Conservation (phyloP, 2,888 invertebrate genomes). For the Timema podura region DNA sequence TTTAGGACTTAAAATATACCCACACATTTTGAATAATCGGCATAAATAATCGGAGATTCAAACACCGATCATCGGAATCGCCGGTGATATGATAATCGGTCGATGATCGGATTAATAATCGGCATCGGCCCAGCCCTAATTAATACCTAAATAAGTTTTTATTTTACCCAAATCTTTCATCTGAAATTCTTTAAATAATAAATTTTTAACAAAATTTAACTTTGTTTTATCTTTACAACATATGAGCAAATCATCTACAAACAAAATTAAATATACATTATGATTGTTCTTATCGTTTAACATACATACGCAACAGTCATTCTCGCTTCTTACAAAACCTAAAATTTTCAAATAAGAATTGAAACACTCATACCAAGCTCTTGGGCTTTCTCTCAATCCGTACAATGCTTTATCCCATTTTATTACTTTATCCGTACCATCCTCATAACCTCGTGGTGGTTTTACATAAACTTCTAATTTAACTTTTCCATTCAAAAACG, state of each 20-base stretch:
- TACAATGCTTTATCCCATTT: neutral
- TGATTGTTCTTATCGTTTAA: conserved; percentile 2
- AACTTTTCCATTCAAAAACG: neutral
- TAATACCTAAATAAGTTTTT: conserved; percentile 13
- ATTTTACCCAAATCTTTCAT: conserved; percentile 12
- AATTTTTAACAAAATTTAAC: neutral
- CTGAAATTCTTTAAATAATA: conserved; percentile 11
- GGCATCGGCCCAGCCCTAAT: no score
- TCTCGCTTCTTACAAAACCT: conserved; percentile 4
- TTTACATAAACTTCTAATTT: neutral
- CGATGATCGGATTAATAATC: no score
- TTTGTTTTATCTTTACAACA: conserved; percentile 1
- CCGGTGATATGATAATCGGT: no score
- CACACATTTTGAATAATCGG: no score
- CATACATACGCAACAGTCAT: neutral
- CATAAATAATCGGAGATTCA: no score
- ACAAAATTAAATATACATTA: neutral
- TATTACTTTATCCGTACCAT: neutral
- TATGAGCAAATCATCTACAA: neutral
- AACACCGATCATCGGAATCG: no score
- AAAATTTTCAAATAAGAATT: neutral
- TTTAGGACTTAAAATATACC: no score
- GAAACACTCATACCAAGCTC: neutral
- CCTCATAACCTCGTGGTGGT: neutral
- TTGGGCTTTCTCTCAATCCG: neutral